Conservation (phyloP, 2,888 invertebrate genomes). For the Notodonta ziczac region DNA sequence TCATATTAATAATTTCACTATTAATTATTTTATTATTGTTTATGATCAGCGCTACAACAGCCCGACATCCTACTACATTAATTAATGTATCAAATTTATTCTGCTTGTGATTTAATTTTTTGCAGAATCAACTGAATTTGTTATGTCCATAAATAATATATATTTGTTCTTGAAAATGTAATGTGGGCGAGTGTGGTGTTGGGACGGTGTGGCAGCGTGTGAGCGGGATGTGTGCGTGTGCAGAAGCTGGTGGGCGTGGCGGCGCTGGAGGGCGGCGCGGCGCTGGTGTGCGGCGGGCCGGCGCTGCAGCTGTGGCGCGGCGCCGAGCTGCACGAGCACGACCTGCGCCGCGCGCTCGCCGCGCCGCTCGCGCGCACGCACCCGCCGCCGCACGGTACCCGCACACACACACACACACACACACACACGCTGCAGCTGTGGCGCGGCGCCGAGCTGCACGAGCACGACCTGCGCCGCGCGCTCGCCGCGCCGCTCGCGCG, state of each 20-base stretch:
- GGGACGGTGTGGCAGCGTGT: not conserved
- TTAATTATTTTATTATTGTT: too few relatives aligned
- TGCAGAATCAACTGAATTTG: not conserved
- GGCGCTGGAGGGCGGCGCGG: conserved; percentile 54
- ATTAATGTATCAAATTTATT: too few relatives aligned
- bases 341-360: conserved; percentile 88
- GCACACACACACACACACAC: too few relatives aligned
- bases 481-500: too few relatives aligned
- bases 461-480: too few relatives aligned
- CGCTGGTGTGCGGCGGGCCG: conserved; percentile 88
- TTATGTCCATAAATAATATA: not conserved
- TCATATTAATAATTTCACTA: too few relatives aligned
- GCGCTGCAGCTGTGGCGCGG: conserved; percentile 93
- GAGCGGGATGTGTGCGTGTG: not conserved
- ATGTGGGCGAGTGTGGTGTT: not conserved
- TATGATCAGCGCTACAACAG: too few relatives aligned
- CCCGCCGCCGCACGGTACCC: conserved; percentile 41
- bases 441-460: not conserved
- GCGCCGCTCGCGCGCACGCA: conserved; percentile 86
- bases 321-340: conserved; percentile 90
- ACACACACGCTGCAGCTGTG: not conserved
- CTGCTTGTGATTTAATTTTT: too few relatives aligned
- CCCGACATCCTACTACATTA: too few relatives aligned
- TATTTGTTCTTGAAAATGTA: not conserved
- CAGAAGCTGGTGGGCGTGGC: conserved; percentile 88